Percentiles rank a stretch among this genome's conserved stretches.
Conservation (phyloP, 2,888 invertebrate species). For the Thymelicus acteon region DNA sequence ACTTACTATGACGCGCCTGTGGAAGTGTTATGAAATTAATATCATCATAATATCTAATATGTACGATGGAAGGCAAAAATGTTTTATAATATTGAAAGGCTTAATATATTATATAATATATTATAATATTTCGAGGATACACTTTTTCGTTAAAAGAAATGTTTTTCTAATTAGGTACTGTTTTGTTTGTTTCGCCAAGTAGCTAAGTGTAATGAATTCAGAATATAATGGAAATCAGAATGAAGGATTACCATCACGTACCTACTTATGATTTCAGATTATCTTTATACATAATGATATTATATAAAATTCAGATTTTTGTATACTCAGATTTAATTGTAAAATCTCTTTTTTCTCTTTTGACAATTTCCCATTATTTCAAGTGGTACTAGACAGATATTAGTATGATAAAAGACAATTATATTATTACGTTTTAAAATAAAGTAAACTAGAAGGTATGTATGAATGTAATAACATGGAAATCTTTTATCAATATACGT, state of each 20-base stretch:
- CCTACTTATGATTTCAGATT: not conserved
- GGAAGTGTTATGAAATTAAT: not conserved
- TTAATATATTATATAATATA: too few species aligned
- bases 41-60: constrained; percentile 15
- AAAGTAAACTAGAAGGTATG: too few species aligned
- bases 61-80: not conserved
- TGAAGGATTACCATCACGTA: not conserved
- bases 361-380: too few species aligned
- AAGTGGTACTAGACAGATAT: too few species aligned
- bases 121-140: constrained; percentile 2
- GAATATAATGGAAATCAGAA: not conserved
- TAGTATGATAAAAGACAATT: too few species aligned
- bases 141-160: not conserved
- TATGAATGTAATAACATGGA: too few species aligned
- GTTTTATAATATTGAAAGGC: not conserved
- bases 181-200: not conserved
- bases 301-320: too few species aligned
- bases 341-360: too few species aligned
- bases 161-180: not conserved
- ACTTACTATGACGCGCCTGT: not conserved
- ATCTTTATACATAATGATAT: too few species aligned
- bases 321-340: too few species aligned
- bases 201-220: not conserved
- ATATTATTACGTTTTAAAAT: too few species aligned
- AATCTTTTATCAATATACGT: too few species aligned